Conservation (phyloP, 1,140 invertebrate genomes). For the Drosophila burlai region DNA sequence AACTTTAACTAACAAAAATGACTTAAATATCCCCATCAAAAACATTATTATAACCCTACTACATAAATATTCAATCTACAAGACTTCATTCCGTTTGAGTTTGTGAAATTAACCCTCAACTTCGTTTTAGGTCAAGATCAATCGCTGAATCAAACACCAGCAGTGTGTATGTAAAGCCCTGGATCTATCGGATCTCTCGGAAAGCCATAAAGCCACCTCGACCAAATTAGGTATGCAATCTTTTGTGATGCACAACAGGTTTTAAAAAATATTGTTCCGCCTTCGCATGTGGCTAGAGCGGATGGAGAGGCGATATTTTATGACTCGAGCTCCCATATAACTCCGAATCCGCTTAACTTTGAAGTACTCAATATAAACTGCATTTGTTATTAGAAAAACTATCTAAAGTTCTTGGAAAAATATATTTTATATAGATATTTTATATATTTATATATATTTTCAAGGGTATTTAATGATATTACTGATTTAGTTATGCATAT, state of each 20-base stretch:
- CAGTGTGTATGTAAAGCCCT: conserved; percentile 23
- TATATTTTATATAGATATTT: not conserved
- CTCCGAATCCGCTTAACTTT: not conserved
- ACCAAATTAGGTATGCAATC: conserved; percentile 41
- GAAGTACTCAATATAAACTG: not conserved
- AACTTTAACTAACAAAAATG: not conserved
- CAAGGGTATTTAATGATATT: too few relatives aligned
- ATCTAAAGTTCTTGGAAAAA: not conserved
- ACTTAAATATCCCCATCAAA: not conserved
- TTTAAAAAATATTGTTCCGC: conserved; percentile 31
- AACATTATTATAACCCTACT: not conserved
- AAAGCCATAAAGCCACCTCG: conserved; percentile 22
- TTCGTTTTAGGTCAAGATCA: conserved; percentile 38
- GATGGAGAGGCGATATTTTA: not conserved
- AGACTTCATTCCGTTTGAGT: conserved; percentile 3
- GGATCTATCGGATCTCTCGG: conserved; percentile 19
- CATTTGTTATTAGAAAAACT: not conserved
- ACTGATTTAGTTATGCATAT: not conserved
- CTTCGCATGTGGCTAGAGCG: conserved; percentile 24
- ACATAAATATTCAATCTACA: not conserved
- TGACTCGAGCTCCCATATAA: not conserved
- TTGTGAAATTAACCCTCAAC: conserved; percentile 13
- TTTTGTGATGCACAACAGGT: conserved; percentile 46
- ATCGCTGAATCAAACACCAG: conserved; percentile 16
- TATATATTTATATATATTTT: too few relatives aligned